Evolutionary conservation across 1,140 invertebrate genomes (phyloP), one percentile per base, ranked within the genome.

Genomic region (Pseudomyrmex concolor): DNA sequence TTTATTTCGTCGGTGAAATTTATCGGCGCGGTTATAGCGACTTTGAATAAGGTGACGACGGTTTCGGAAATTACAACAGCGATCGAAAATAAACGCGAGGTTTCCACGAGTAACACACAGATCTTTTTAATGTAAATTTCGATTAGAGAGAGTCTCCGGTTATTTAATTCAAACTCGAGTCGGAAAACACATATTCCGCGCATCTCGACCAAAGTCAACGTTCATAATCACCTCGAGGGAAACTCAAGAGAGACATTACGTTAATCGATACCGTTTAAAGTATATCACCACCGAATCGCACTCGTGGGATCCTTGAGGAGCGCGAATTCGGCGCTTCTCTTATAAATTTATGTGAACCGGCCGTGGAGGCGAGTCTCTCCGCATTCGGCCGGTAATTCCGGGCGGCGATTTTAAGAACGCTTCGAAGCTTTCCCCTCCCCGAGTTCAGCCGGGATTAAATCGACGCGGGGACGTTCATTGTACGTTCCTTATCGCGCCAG

Each of bases 401-500:
- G 34, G 66, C 81, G 64, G 74, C 86, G 86, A 87, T 87, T 87
- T 67, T 71, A 60, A 72, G 81, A 86, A 83, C 77, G 76, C 71
- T 84, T 87, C 86, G 71, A 34, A 66, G 70, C 74, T 77, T 71
- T 43, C 57, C 25, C 25, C 25, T 3, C 3, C 25, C 0, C 5
- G 70, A 76, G 82, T 72, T 87, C 70, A 83, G 80, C 76, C 81
- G 71, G 10, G 17, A 54, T 45, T 66, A 51, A 86, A 87, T 84
- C 86, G 82, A 66, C 50, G 34, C 82, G 59, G 50, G 86, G 70
- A 73, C 73, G 34, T 34, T 76, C 70, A 80, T 87, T 84, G 78
- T 87, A 76, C 83, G 85, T 76, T 76, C 62, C 80, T 90, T 90
- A 88, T 89, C 78, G 83, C 78, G 81, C 17, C 78, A 25, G 76